Evolutionary conservation across 2,888 invertebrate species (phyloP).

Genomic region (Teleogryllus oceanicus): DNA sequence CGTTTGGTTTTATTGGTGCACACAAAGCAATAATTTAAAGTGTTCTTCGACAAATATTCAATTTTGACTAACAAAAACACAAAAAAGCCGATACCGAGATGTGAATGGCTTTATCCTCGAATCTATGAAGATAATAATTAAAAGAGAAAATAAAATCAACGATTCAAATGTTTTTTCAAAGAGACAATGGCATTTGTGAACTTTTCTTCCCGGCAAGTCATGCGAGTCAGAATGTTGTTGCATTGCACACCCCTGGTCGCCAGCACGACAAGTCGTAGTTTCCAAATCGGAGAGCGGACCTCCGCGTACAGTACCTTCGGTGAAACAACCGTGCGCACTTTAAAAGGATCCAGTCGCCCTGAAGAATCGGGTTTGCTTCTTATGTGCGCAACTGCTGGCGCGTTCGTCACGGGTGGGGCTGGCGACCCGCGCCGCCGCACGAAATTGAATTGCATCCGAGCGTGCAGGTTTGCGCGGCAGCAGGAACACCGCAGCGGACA

Average conservation of each 20-base stretch:
- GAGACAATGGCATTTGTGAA: too few species aligned
- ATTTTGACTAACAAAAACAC: too few species aligned
- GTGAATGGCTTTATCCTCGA: too few species aligned
- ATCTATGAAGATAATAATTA: too few species aligned
- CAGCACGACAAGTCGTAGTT: not conserved
- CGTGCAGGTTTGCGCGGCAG: not conserved
- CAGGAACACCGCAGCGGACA: too few species aligned
- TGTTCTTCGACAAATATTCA: too few species aligned
- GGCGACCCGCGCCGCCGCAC: not conserved
- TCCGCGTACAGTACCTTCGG: not conserved
- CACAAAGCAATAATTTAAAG: too few species aligned
- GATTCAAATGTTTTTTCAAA: too few species aligned
- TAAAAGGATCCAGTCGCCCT: not conserved
- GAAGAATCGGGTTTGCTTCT: not conserved
- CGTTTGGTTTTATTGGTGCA: too few species aligned
- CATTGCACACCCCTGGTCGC: not conserved
- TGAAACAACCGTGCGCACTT: not conserved
- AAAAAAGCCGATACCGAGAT: too few species aligned
- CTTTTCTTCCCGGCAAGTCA: not conserved
- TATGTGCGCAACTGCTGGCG: not conserved
- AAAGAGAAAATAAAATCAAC: too few species aligned
- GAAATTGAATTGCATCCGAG: not conserved
- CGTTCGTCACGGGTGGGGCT: not conserved
- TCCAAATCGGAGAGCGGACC: not conserved
- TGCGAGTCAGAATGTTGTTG: not conserved